A percentile compares a stretch with the other conserved stretches of the same genome.
Evolutionary conservation across 2,888 invertebrate genomes (phyloP).

Genomic region (Dorcus parallelipipedus): DNA sequence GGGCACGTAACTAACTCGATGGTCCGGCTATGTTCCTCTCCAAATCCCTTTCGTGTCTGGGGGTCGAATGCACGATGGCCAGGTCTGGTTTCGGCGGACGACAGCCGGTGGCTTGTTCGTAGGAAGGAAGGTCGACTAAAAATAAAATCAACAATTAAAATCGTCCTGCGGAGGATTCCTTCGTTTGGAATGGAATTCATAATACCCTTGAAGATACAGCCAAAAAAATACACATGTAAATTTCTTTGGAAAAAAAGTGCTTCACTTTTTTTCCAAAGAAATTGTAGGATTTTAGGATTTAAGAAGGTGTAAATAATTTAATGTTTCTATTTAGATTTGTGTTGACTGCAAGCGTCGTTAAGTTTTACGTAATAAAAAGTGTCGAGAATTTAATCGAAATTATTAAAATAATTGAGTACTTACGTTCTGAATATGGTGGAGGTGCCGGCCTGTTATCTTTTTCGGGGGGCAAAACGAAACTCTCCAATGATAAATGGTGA

Average conservation of each 20-base stretch:
- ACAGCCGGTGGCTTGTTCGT: constrained; percentile 12
- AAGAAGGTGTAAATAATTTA: too few species aligned
- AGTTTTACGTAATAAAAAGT: too few species aligned
- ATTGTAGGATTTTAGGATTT: too few species aligned
- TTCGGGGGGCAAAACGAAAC: constrained; percentile 2
- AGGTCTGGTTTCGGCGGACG: constrained; percentile 5
- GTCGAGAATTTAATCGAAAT: too few species aligned
- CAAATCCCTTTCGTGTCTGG: neutral
- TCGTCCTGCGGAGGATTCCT: too few species aligned
- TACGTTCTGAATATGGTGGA: constrained; percentile 12
- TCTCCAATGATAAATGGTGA: neutral
- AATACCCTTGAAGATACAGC: too few species aligned
- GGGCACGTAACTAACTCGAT: neutral
- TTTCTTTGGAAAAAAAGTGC: too few species aligned
- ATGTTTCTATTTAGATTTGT: too few species aligned
- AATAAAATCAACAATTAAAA: constrained; percentile 1
- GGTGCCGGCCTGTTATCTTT: constrained; percentile 10
- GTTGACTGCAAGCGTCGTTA: too few species aligned
- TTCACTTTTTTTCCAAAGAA: too few species aligned
- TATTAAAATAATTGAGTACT: neutral
- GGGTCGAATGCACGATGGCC: neutral
- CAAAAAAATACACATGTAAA: too few species aligned
- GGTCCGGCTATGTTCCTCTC: constrained; percentile 4
- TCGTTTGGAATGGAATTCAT: too few species aligned
- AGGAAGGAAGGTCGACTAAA: constrained; percentile 11